Percentiles rank a stretch among this genome's conserved stretches.
Conservation (phyloP, 2,888 invertebrate species). For the Acanthosepion pharaonis region DNA sequence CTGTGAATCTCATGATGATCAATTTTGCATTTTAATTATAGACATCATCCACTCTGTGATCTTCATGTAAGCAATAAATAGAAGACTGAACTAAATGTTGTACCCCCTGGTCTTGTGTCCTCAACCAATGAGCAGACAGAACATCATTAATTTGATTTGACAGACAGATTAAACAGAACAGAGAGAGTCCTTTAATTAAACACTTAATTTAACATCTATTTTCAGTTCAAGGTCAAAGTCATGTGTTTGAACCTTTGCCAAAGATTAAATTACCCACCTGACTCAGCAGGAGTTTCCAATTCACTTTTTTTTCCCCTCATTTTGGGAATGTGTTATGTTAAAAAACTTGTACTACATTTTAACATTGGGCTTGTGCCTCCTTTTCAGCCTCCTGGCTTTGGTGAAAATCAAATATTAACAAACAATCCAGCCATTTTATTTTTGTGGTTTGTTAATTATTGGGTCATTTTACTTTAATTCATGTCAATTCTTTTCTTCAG, state of each 20-base stretch:
- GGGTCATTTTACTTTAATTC: too few relatives aligned
- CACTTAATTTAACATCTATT: slow-evolving; percentile 4
- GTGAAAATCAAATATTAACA: too few relatives aligned
- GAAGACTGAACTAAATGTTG: neutral
- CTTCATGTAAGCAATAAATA: neutral
- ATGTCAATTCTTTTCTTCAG: too few relatives aligned
- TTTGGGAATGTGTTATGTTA: neutral
- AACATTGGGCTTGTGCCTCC: neutral
- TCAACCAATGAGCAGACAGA: neutral
- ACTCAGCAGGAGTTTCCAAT: neutral
- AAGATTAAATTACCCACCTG: slow-evolving; percentile 18
- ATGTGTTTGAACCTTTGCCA: neutral
- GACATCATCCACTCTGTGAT: too few relatives aligned
- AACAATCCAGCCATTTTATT: too few relatives aligned
- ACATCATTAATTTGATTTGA: neutral
- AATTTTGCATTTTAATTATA: too few relatives aligned
- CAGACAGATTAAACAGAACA: neutral
- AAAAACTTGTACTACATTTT: neutral
- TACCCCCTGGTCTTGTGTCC: neutral
- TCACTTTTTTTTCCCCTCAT: neutral
- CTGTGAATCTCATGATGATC: too few relatives aligned
- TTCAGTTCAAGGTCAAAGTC: neutral
- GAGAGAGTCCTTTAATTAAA: neutral
- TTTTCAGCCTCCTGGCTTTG: too few relatives aligned
- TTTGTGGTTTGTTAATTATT: too few relatives aligned